phyloP scores from a whole-genome alignment of 2,888 invertebrate species.

The Adela reaumurella region DNA sequence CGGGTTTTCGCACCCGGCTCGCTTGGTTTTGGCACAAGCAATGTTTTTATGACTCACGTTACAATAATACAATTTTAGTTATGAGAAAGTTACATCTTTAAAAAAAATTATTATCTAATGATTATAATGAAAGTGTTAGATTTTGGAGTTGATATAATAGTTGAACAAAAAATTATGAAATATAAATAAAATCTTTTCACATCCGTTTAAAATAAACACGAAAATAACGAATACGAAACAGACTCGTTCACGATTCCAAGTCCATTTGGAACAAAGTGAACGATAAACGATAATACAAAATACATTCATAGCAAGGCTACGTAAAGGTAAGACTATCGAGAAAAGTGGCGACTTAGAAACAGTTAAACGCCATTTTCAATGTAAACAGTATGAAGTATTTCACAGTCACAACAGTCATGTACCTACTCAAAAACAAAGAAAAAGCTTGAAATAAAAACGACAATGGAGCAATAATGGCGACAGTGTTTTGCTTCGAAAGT shows the following conservation, averaged over 20 bases:
- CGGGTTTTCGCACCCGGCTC: slow-evolving; percentile 62
- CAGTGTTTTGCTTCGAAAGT: slow-evolving; percentile 26
- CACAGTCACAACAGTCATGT: slow-evolving; percentile 31
- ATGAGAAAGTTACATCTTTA: no score
- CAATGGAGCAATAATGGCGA: slow-evolving; percentile 27
- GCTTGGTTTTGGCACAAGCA: neutral
- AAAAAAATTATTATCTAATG: no score
- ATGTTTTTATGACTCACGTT: no score
- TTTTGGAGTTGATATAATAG: no score
- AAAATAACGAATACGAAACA: slow-evolving; percentile 1
- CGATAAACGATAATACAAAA: slow-evolving; percentile 24
- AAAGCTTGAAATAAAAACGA: slow-evolving; percentile 33
- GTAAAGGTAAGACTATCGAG: slow-evolving; percentile 23
- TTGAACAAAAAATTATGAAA: no score
- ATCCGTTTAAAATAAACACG: neutral
- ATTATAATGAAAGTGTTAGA: no score
- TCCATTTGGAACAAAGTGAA: slow-evolving; percentile 27
- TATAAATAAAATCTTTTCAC: no score
- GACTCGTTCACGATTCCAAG: slow-evolving; percentile 20
- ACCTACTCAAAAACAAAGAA: slow-evolving; percentile 35
- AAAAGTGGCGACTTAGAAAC: slow-evolving; percentile 20
- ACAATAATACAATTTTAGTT: no score
- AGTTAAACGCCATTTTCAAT: slow-evolving; percentile 20
- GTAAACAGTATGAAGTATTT: slow-evolving; percentile 24
- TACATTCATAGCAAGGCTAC: slow-evolving; percentile 32